Evolutionary conservation across 2,113 vertebrate species (phyloP).

Genomic region (Azemiops feae): DNA sequence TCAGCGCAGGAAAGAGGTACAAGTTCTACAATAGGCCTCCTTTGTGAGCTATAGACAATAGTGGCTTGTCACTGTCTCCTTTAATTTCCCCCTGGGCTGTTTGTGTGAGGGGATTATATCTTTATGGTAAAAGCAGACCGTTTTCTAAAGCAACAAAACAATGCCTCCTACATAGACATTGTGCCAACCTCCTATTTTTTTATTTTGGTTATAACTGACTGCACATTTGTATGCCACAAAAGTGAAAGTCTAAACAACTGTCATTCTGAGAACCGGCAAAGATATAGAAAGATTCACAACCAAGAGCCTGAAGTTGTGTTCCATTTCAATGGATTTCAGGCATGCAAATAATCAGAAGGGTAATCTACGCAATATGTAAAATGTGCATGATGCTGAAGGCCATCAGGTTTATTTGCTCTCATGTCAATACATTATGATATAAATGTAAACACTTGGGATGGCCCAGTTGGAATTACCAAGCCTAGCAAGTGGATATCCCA

Average conservation of each 20-base stretch:
- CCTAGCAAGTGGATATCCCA: background rate
- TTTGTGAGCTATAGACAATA: conserved; percentile 54
- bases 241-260: conserved; percentile 3
- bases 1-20: conserved; percentile 41
- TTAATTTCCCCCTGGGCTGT: background rate
- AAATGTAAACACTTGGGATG: background rate
- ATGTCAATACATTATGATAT: background rate
- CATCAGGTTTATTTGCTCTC: background rate
- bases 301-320: background rate
- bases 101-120: background rate
- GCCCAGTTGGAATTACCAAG: background rate
- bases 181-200: conserved; percentile 10
- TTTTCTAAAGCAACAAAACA: conserved; percentile 33
- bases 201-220: background rate
- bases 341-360: background rate
- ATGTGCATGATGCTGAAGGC: background rate
- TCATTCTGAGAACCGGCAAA: background rate
- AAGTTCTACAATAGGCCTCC: conserved; percentile 43
- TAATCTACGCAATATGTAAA: background rate
- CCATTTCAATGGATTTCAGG: background rate
- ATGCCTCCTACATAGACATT: background rate
- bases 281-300: background rate
- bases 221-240: conserved; percentile 25
- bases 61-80: conserved; percentile 47
- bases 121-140: conserved; percentile 13